A percentile compares a stretch with the other conserved stretches of the same genome.
Conservation (phyloP, 2,888 invertebrate genomes). For the Nymphalis urticae region DNA sequence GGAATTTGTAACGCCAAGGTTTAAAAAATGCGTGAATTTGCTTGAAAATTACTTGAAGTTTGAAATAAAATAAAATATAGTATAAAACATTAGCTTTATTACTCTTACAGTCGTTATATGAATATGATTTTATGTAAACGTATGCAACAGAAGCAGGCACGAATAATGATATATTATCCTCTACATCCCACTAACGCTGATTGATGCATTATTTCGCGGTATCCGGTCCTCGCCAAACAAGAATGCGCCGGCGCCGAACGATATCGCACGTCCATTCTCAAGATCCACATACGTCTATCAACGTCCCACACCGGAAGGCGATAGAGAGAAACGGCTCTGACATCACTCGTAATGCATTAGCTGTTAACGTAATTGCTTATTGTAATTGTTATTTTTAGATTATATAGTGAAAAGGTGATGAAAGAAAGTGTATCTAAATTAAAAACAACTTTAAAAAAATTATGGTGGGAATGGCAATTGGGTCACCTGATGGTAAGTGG, state of each 20-base stretch:
- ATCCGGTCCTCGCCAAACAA: slow-evolving; percentile 23
- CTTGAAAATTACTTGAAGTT: background rate
- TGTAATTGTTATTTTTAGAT: slow-evolving; percentile 20
- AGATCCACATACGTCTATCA: slow-evolving; percentile 60
- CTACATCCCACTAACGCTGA: background rate
- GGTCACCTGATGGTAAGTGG: too few relatives aligned
- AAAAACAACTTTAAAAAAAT: background rate
- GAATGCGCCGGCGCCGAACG: slow-evolving; percentile 35
- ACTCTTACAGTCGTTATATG: background rate
- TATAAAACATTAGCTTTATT: background rate
- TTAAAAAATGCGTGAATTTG: background rate
- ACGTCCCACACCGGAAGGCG: slow-evolving; percentile 54
- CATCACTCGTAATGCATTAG: slow-evolving; percentile 30
- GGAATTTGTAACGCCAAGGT: background rate
- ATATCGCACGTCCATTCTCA: slow-evolving; percentile 28
- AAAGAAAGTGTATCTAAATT: background rate
- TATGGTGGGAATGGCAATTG: too few relatives aligned
- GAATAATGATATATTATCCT: slow-evolving; percentile 13
- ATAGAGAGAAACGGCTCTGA: slow-evolving; percentile 39
- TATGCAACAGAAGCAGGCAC: background rate
- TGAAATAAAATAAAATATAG: background rate
- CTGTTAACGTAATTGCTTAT: slow-evolving; percentile 23
- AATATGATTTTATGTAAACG: background rate
- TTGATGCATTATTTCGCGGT: slow-evolving; percentile 13
- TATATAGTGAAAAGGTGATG: background rate